Conservation (phyloP, 2,113 vertebrate genomes). For the Elachura formosa region DNA sequence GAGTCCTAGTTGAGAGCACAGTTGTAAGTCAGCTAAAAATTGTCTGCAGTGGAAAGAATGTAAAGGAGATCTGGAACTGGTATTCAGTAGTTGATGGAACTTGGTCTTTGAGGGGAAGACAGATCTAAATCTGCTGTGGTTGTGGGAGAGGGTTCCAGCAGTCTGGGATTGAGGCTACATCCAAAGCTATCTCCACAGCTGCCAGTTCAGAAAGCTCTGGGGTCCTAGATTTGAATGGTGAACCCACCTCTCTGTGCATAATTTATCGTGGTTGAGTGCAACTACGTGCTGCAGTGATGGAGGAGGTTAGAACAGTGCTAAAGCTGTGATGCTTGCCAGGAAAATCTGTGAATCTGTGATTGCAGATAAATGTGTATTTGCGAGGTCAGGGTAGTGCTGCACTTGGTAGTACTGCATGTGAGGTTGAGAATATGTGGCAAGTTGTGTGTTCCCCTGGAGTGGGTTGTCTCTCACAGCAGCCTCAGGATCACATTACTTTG, state of each 20-base stretch:
- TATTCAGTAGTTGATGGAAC: background rate
- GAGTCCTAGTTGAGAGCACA: background rate
- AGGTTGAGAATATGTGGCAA: background rate
- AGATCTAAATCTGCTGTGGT: background rate
- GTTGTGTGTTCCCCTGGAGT: background rate
- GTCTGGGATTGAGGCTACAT: background rate
- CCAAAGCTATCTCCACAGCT: background rate
- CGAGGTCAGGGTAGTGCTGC: background rate
- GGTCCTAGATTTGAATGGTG: background rate
- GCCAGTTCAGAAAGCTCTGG: background rate
- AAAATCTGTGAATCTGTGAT: background rate
- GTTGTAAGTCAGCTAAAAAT: background rate
- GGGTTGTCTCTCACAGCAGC: background rate
- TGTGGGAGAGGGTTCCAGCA: background rate
- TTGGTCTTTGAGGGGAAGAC: background rate
- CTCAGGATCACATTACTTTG: background rate
- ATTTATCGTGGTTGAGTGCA: background rate
- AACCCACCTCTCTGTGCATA: background rate
- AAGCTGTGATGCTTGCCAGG: background rate
- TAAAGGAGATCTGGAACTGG: background rate
- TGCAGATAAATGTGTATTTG: background rate
- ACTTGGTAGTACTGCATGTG: background rate
- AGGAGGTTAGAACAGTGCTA: background rate
- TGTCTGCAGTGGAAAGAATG: background rate
- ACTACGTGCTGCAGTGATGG: background rate